Base-by-base conservation (phyloP, 2,797 vertebrate genomes). In the Crenichthys baileyi region DNA sequence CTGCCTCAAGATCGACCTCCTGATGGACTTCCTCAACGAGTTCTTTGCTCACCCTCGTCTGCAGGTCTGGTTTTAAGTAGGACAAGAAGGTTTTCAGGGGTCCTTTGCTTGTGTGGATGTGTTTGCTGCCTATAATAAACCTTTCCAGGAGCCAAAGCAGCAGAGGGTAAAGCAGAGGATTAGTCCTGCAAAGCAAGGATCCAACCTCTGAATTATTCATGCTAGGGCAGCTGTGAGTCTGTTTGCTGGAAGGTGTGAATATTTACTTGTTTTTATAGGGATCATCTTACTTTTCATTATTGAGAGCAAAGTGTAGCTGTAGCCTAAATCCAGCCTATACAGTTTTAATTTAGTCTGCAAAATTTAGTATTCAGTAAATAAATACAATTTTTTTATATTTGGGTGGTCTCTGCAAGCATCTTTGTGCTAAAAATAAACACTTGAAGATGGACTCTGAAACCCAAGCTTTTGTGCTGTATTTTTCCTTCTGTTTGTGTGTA, bases 1-100 rank as follows among this genome's bases (percentile, higher is more conserved):
- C 91, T 96, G 95, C 51, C 94, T 97, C 79, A 96, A 97, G 92
- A 96, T 97, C 53, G 96, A 96, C 90, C 94, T 96, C 73, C 96
- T 96, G 90, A 96, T 96, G 96, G 96, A 96, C 92, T 96, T 96
- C 91, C 95, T 96, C 86, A 97, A 96, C 5, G 96, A 97, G 92
- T 96, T 97, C 94, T 97, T 96, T 8, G 96, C 96, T 70, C 96
- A 96, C 73, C 96, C 96, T 24, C 92, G 96, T 79, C 93, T 97
- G 4, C 96, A 97, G 96, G 96, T 96, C 48, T 77, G 76, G 63
- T 61, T 85, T 85, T 77, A 80, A 84, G 77, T 81, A 63, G 79
- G 58, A 75, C 75, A 71, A 75, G 58, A 61, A 71, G 11, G 70
- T 73, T 70, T 73, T 74, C 60, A 65, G 41, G 63, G 63, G 58